Evolutionary conservation across 2,113 vertebrate genomes (phyloP), one percentile per base, ranked within the genome.

Genomic region (Conger conger): DNA sequence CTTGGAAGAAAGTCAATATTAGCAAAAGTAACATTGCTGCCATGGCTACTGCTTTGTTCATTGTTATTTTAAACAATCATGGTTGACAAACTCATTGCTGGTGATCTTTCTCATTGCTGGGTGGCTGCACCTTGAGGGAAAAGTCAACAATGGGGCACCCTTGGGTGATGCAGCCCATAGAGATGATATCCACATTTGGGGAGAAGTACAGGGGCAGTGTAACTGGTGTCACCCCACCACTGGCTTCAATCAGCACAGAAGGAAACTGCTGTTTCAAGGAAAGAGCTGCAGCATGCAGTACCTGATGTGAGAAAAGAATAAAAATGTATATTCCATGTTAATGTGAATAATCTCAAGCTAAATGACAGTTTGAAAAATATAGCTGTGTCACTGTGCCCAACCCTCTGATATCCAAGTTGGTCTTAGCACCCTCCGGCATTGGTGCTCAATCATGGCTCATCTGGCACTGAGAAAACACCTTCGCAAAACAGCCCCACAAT

Each of bases 121-220:
- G 11, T 15, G 11, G 11, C 53, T 88, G 88, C 83, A 96, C 89
- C 89, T 97, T 97, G 33, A 97, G 94, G 1, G 97, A 97, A 84
- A 97, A 97, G 87, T 97, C 96, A 0, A 96, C 93, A 6, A 94
- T 93, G 0, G 92, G 94, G 63, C 95, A 95, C 0, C 95, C 95
- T 83, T 97, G 96, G 2, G 96, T 97, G 68, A 97, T 93, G 89
- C 95, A 95, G 63, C 97, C 96, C 82, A 97, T 83, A 0, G 97
- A 97, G 87, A 97, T 90, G 77, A 96, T 80, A 6, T 97, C 95
- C 0, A 97, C 86, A 20, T 93, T 86, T 2, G 95, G 91, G 4
- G 94, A 95, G 0, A 96, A 94, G 88, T 94, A 96, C 53, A 83
- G 77, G 0, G 89, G 18, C 1, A 97, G 45, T 78, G 91, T 94